Conservation (phyloP, 2,113 vertebrate species). For the Phyllostomus discolor region DNA sequence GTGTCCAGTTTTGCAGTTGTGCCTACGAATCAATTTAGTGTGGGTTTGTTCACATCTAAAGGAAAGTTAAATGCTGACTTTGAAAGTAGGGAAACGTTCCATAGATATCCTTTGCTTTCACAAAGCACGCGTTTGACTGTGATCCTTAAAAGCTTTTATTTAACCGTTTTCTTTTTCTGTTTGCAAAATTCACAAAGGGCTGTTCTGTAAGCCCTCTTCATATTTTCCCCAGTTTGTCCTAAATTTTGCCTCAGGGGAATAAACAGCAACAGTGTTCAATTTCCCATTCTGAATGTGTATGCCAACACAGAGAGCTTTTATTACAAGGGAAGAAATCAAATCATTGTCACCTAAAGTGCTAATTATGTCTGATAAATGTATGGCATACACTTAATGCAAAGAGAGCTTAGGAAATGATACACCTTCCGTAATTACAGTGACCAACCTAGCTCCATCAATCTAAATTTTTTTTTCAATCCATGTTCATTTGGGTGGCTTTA, state of each 20-base stretch:
- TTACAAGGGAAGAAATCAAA: slow-evolving; percentile 84
- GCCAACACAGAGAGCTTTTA: slow-evolving; percentile 77
- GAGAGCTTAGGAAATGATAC: slow-evolving; percentile 85
- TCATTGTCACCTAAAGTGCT: slow-evolving; percentile 88
- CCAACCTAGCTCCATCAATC: slow-evolving; percentile 82
- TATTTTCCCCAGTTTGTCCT: slow-evolving; percentile 56
- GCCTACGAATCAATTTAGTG: slow-evolving; percentile 62
- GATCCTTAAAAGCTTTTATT: slow-evolving; percentile 80
- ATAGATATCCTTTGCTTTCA: slow-evolving; percentile 74
- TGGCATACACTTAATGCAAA: slow-evolving; percentile 85
- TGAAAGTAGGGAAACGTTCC: slow-evolving; percentile 69
- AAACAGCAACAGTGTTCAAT: slow-evolving; percentile 74
- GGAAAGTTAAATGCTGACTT: slow-evolving; percentile 72
- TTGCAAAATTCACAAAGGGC: slow-evolving; percentile 73
- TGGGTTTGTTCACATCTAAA: slow-evolving; percentile 62
- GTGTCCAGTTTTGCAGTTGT: slow-evolving; percentile 37
- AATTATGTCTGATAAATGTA: slow-evolving; percentile 89
- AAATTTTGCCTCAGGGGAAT: slow-evolving; percentile 72
- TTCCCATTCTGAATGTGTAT: slow-evolving; percentile 70
- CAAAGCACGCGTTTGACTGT: slow-evolving; percentile 74
- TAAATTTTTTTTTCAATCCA: slow-evolving; percentile 80
- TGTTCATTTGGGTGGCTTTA: slow-evolving; percentile 83
- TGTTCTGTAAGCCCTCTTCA: slow-evolving; percentile 61
- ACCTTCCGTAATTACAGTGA: slow-evolving; percentile 85
- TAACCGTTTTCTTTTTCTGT: slow-evolving; percentile 77